Base-by-base conservation (phyloP, 2,113 vertebrate genomes). In the Leptobrachium leishanense region DNA sequence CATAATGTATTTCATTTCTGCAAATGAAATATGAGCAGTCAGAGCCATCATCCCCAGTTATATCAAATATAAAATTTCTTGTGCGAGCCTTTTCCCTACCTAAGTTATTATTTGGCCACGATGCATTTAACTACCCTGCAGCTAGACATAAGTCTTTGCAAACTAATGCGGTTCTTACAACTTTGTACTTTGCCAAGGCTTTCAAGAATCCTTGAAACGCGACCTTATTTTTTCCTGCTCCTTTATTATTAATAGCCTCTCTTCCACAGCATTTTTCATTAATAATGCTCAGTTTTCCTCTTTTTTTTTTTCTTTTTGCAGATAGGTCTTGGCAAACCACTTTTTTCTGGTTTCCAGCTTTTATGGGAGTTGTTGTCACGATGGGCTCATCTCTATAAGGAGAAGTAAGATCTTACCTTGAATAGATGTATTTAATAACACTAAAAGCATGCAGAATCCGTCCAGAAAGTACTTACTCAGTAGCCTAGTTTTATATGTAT, bases 161-260 rank as follows among this genome's bases (percentile, higher is more conserved):
- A 74, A 74, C 55, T 31, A 39, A 9, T 50, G 54, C 42, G 57
- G 7, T 12, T 64, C 15, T 62, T 74, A 63, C 43, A 40, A 63
- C 46, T 71, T 67, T 75, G 53, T 63, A 63, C 64, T 66, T 12
- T n/a, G 2, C 64, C 63, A n/a, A 76, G 40, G 74, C 74, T 76
- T 76, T 76, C 63, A 54, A 63, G 12, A 67, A 55, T 67, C 46
- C 15, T 76, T 76, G 65, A 76, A 76, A 76, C 50, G 44, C 68
- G 65, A 76, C 75, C 50, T 42, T 20, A 9, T 43, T 57, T 76
- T 20, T 68, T 44, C 41, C 40, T 75, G 50, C 63, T 68, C 40
- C 41, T 76, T 76, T 76, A 68, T 54, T 55, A 68, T 68, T 75
- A 53, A 75, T 66, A 54, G 39, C 20, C 43, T 65, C 59, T 76